phyloP scores from a whole-genome alignment of 1,140 invertebrate species.

The Neodiprion fabricii region DNA sequence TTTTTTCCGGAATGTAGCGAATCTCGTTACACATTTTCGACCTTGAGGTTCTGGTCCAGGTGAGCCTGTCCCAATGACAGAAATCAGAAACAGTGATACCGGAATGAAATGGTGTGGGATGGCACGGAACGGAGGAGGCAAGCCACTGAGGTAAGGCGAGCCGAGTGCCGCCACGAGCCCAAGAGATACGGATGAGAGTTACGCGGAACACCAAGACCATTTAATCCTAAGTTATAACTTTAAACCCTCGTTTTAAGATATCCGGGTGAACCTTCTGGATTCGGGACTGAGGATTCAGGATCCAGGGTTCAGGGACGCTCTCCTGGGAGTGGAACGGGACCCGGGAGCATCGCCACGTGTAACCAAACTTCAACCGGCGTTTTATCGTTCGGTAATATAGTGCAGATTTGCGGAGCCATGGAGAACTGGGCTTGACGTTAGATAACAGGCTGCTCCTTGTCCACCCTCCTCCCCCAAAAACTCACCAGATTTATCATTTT shows the following conservation, averaged over 20 bases:
- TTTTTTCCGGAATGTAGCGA: too few relatives aligned
- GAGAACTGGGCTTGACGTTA: too few relatives aligned
- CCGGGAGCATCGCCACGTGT: neutral
- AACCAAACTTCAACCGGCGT: constrained; percentile 1
- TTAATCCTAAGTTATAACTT: constrained; percentile 17
- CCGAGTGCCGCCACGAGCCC: neutral
- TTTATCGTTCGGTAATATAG: neutral
- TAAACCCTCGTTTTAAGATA: constrained; percentile 14
- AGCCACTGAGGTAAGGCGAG: neutral
- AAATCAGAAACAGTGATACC: too few relatives aligned
- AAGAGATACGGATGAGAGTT: constrained; percentile 1
- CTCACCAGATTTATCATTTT: too few relatives aligned
- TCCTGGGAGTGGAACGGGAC: neutral
- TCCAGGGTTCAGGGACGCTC: neutral
- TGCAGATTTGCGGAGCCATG: neutral
- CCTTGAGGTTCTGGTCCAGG: too few relatives aligned
- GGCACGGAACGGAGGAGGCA: too few relatives aligned
- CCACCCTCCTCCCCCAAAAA: too few relatives aligned
- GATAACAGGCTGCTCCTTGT: too few relatives aligned
- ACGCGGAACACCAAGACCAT: constrained; percentile 3
- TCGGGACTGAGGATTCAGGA: neutral
- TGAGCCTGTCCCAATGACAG: too few relatives aligned
- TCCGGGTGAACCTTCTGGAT: neutral
- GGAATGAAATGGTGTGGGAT: too few relatives aligned
- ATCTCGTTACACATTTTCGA: too few relatives aligned